Base-by-base conservation (phyloP, 1,140 invertebrate genomes). In the Thaumetopoea pityocampa region DNA sequence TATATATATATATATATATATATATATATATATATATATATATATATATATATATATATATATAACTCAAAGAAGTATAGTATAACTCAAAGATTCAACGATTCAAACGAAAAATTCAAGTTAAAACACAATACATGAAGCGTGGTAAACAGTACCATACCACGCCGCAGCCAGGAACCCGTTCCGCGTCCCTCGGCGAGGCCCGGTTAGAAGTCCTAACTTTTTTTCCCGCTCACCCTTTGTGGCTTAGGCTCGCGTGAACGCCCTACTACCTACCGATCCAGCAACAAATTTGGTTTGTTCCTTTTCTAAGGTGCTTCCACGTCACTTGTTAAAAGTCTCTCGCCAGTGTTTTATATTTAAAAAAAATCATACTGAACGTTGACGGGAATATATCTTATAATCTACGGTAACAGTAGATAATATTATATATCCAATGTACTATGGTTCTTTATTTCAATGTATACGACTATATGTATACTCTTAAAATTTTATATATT, bases 191-290 rank as follows among this genome's bases (percentile, higher is more conserved):
- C 72, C 56, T 63, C 66, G 67, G 51, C 62, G n/a, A 64, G 60
- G 69, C 64, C 73, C 76, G 70, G 73, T 78, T 81, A 76, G 70
- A 76, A 70, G 51, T 74, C 70, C 70, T 72, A 77, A 79, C 73
- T 81, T 79, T 79, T 82, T 76, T 72, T 68, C 57, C 64, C 48
- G 65, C 54, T 67, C 70, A 73, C 74, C 71, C 72, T 74, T 58
- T 63, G 57, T 60, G 67, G 55, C 63, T 77, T 62, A 66, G 64
- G 68, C 50, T 63, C 56, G 63, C 71, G 71, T 63, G 65, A 74
- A 69, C 55, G 56, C 58, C 72, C 67, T 63, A 53, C 44, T 53
- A 45, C 51, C 56, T 45, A 41, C 50, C 41, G 47, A 51, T 12
- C 42, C 11, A 19, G 36, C 46, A 42, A 49, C 37, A 19, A 41